phyloP scores from a whole-genome alignment of 2,113 vertebrate genomes.

The Mixornis gularis region DNA sequence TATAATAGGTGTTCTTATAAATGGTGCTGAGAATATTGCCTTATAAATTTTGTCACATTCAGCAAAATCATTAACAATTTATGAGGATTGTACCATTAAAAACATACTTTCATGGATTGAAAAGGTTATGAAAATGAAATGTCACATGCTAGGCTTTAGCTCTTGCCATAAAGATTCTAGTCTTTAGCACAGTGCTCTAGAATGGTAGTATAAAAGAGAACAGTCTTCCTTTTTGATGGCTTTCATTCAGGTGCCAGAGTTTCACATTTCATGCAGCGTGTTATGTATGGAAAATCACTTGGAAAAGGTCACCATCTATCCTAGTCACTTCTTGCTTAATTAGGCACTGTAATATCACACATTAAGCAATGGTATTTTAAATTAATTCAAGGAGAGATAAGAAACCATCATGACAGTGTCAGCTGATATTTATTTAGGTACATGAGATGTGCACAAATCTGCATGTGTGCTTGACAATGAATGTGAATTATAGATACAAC shows the following conservation, averaged over 20 bases:
- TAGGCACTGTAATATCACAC: neutral
- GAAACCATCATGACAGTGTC: neutral
- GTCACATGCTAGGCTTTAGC: neutral
- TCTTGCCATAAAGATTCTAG: neutral
- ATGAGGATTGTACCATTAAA: slow-evolving; percentile 24
- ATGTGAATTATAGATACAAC: neutral
- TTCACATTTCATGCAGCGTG: neutral
- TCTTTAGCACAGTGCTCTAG: neutral
- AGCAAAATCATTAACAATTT: slow-evolving; percentile 51
- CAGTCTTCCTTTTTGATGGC: neutral
- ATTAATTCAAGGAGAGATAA: neutral
- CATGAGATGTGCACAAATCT: rapidly evolving
- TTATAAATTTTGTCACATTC: slow-evolving; percentile 35
- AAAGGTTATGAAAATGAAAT: slow-evolving; percentile 41
- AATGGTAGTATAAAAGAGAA: neutral
- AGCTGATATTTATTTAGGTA: neutral
- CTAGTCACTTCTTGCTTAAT: slow-evolving; percentile 4
- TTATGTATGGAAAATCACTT: neutral
- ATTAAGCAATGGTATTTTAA: neutral
- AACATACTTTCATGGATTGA: neutral
- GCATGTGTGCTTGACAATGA: neutral
- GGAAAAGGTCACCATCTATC: neutral
- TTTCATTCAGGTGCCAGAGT: neutral
- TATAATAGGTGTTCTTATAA: slow-evolving; percentile 27
- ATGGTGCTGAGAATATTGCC: slow-evolving; percentile 6